Conservation (phyloP, 2,797 vertebrate species). For the Chelon labrosus region DNA sequence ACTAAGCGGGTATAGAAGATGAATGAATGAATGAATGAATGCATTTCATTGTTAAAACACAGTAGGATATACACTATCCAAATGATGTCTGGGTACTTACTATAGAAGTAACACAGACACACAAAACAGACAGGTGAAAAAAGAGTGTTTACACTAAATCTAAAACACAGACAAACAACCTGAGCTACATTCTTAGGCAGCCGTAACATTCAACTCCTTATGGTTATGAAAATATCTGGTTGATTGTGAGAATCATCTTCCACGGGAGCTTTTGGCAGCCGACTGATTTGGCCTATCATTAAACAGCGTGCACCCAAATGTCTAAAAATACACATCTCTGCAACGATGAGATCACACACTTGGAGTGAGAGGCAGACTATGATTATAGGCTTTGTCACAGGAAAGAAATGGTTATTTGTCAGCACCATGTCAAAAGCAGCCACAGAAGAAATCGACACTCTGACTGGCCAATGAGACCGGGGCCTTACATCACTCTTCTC, state of each 20-base stretch:
- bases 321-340: constrained; percentile 78
- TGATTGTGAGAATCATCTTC: constrained; percentile 62
- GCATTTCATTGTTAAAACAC: not conserved
- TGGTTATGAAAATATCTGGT: constrained; percentile 58
- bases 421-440: constrained; percentile 75
- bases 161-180: constrained; percentile 13
- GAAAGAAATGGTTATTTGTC: constrained; percentile 84
- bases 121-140: not conserved
- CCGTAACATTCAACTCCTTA: constrained; percentile 40
- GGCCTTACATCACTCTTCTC: constrained; percentile 51
- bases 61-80: not conserved
- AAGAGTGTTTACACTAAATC: constrained; percentile 1
- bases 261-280: constrained; percentile 52
- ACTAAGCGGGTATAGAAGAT: too few species aligned
- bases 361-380: constrained; percentile 66
- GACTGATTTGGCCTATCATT: constrained; percentile 80
- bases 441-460: constrained; percentile 66
- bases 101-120: not conserved
- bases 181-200: constrained; percentile 22
- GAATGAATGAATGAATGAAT: too few species aligned
- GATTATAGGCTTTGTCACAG: constrained; percentile 84
- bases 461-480: constrained; percentile 36
- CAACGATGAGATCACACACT: constrained; percentile 80
- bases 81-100: not conserved
- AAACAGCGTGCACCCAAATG: constrained; percentile 71